These are phyloP conservation scores for Cygnus atratus DNA, from an alignment of 2,113 vertebrate genomes.

Conservation along the genomic window DNA sequence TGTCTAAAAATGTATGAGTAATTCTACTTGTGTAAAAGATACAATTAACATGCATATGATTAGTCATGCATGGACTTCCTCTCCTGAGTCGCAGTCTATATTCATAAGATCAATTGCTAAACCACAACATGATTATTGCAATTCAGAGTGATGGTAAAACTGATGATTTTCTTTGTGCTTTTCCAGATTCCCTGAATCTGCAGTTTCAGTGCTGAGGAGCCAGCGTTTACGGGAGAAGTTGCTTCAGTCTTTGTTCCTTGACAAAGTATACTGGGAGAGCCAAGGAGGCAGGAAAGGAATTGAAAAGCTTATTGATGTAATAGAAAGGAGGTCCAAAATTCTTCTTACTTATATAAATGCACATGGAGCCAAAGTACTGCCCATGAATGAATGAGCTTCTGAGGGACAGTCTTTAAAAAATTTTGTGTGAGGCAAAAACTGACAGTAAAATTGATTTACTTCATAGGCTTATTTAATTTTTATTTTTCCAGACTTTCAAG, in stretches of 20 bases:
- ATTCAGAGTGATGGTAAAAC: slow-evolving; percentile 2
- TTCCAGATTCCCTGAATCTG: slow-evolving; percentile 88
- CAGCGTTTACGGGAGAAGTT: slow-evolving; percentile 89
- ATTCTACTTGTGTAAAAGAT: not conserved
- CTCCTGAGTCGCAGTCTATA: not conserved
- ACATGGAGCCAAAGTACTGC: slow-evolving; percentile 84
- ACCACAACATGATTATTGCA: slow-evolving; percentile 5
- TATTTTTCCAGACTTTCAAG: not conserved
- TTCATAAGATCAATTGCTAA: slow-evolving; percentile 8
- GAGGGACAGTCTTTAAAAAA: not conserved
- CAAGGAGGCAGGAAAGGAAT: slow-evolving; percentile 93
- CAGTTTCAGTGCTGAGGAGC: slow-evolving; percentile 87
- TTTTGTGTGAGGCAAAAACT: not conserved
- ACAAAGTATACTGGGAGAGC: slow-evolving; percentile 94
- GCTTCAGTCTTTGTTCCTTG: slow-evolving; percentile 95
- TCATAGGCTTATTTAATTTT: not conserved
- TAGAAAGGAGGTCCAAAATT: slow-evolving; percentile 88
- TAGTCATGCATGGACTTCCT: not conserved
- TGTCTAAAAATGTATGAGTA: slow-evolving; percentile 8
- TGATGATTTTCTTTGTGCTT: slow-evolving; percentile 38
- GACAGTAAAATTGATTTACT: not conserved
- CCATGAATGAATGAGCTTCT: slow-evolving; percentile 84
- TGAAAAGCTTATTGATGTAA: slow-evolving; percentile 93
- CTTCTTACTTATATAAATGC: slow-evolving; percentile 93
- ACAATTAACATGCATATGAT: not conserved